Conservation (phyloP, 2,113 vertebrate species). For the Emydocephalus ijimae region DNA sequence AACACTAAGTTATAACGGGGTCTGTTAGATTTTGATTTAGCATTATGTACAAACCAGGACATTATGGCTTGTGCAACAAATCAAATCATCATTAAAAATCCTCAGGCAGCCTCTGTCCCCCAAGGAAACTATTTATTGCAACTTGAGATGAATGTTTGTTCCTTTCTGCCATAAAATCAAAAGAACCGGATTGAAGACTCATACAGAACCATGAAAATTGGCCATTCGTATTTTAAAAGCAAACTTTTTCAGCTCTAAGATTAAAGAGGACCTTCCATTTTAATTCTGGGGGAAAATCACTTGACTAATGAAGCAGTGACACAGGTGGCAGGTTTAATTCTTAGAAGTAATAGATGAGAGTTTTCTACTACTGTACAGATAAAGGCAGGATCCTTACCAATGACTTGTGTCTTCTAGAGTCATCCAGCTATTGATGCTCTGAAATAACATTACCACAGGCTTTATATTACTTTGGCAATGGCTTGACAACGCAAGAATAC, state of each 20-base stretch:
- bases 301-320: neutral
- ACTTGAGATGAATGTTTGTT: neutral
- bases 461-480: neutral
- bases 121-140: neutral
- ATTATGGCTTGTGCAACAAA: neutral
- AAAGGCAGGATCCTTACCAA: neutral
- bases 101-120: neutral
- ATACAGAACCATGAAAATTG: neutral
- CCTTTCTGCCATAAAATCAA: neutral
- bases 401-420: neutral
- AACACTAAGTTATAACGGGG: neutral
- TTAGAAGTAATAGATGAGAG: neutral
- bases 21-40: neutral
- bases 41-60: neutral
- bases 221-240: neutral
- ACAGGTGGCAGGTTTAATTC: slow-evolving; percentile 1
- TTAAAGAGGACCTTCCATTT: neutral
- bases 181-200: neutral
- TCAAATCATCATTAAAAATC: neutral
- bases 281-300: neutral
- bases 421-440: neutral
- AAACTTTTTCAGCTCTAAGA: neutral
- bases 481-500: neutral
- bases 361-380: neutral
- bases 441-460: neutral